Percentiles rank a stretch among this genome's conserved stretches.
Conservation (phyloP, 2,888 invertebrate genomes). For the Dasypogon diadema region DNA sequence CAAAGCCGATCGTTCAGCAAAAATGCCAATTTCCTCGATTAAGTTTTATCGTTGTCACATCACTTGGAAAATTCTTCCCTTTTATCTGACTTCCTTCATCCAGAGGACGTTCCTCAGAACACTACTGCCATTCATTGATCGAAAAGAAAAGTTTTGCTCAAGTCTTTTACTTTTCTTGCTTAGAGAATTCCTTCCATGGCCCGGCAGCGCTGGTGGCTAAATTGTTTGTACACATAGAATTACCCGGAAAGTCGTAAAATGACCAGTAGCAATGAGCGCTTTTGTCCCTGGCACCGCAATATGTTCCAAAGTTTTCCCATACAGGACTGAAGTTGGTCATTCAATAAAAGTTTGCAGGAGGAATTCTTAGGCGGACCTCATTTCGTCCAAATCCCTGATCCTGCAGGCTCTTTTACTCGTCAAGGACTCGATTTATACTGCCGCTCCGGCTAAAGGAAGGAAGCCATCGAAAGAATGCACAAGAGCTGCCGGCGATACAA, state of each 20-base stretch:
- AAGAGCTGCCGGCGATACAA: conserved; percentile 3
- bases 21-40: conserved; percentile 55
- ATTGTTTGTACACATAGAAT: conserved; percentile 48
- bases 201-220: conserved; percentile 42
- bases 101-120: conserved; percentile 26
- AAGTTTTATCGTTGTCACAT: conserved; percentile 55
- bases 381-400: conserved; percentile 44
- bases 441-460: conserved; percentile 7
- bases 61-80: conserved; percentile 53
- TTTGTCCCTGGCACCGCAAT: conserved; percentile 49
- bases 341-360: conserved; percentile 43
- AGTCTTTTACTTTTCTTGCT: conserved; percentile 31
- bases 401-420: conserved; percentile 36
- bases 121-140: conserved; percentile 45
- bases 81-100: conserved; percentile 47
- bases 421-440: conserved; percentile 21
- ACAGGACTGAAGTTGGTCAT: conserved; percentile 40
- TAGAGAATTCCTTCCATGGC: conserved; percentile 2
- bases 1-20: conserved; percentile 56
- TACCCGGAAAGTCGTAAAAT: conserved; percentile 50
- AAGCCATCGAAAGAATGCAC: conserved; percentile 33
- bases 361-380: conserved; percentile 36
- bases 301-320: conserved; percentile 49
- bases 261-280: conserved; percentile 49
- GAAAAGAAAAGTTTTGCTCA: conserved; percentile 42